phyloP scores from a whole-genome alignment of 2,113 vertebrate species.

The Cynoglossus semilaevis region DNA sequence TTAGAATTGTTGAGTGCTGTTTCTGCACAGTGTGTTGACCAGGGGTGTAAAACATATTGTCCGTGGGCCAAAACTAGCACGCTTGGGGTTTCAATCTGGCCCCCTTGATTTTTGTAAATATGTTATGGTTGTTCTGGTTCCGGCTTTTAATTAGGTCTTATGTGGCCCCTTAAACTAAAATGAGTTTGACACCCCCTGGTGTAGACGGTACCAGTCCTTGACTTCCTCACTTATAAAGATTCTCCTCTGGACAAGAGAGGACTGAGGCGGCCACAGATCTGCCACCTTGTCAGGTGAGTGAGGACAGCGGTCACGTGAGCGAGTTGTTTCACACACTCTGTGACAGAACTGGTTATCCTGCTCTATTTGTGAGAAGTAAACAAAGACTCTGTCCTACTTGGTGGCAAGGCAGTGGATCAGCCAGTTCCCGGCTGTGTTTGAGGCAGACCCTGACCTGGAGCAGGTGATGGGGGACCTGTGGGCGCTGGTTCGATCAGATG shows the following conservation, averaged over 20 bases:
- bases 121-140: too few species aligned
- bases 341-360: slow-evolving; percentile 33
- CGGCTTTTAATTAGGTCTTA: too few species aligned
- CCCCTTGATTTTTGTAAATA: too few species aligned
- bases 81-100: too few species aligned
- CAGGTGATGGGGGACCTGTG: slow-evolving; percentile 82
- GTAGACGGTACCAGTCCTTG: slow-evolving; percentile 65
- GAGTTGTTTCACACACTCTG: not conserved
- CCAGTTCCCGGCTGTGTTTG: slow-evolving; percentile 80
- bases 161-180: too few species aligned
- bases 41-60: too few species aligned
- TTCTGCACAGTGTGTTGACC: slow-evolving; percentile 4
- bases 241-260: slow-evolving; percentile 71
- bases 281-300: slow-evolving; percentile 78
- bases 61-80: too few species aligned
- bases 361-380: slow-evolving; percentile 54
- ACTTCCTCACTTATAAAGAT: slow-evolving; percentile 77
- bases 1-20: not conserved
- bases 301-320: slow-evolving; percentile 1
- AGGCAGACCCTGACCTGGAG: slow-evolving; percentile 80
- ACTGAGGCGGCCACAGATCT: slow-evolving; percentile 70
- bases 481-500: slow-evolving; percentile 76
- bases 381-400: slow-evolving; percentile 44
- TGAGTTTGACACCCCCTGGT: too few species aligned
- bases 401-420: slow-evolving; percentile 83